phyloP scores from a whole-genome alignment of 2,113 vertebrate species.

The Natator depressus region DNA sequence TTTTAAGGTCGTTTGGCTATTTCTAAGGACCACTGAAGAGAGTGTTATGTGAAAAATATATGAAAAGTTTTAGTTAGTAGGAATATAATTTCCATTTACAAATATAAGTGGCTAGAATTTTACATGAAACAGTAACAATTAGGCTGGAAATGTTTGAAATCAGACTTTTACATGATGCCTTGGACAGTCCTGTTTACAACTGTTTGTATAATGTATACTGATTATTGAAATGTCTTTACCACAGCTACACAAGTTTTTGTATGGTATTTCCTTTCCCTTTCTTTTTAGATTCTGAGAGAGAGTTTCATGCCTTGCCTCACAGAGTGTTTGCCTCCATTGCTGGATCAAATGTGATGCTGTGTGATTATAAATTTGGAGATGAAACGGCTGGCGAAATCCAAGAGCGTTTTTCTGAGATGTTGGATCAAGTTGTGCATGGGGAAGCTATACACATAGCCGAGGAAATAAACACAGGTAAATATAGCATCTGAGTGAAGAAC shows the following conservation, averaged over 20 bases:
- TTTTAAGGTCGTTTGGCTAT: neutral
- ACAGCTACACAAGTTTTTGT: slow-evolving; percentile 2
- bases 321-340: slow-evolving; percentile 80
- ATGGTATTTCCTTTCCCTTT: neutral
- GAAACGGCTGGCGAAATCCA: slow-evolving; percentile 78
- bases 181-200: neutral
- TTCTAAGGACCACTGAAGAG: neutral
- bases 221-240: neutral
- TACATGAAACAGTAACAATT: neutral
- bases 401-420: slow-evolving; percentile 80
- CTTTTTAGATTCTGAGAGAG: slow-evolving; percentile 70
- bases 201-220: neutral
- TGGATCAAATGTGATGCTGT: slow-evolving; percentile 79
- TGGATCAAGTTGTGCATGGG: slow-evolving; percentile 77
- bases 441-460: slow-evolving; percentile 78
- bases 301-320: slow-evolving; percentile 78
- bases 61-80: neutral
- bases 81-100: neutral
- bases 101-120: neutral
- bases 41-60: neutral
- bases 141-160: neutral
- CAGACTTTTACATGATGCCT: neutral
- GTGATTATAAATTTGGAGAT: slow-evolving; percentile 84
- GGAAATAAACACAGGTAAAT: slow-evolving; percentile 79
- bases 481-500: neutral